Evolutionary conservation across 2,113 vertebrate species (phyloP).

Genomic region (Trinectes maculatus): DNA sequence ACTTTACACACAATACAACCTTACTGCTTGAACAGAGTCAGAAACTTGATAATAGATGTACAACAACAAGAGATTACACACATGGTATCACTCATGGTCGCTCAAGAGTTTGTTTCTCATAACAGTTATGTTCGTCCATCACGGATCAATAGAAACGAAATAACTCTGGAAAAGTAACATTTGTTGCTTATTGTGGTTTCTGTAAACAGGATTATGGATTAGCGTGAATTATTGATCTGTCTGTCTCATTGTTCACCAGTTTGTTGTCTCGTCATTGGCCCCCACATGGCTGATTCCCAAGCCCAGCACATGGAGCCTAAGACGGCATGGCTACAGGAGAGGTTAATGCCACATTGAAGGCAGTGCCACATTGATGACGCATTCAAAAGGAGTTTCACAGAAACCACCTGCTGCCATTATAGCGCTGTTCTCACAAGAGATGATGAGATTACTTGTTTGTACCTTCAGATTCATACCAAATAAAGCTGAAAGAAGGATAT

Average conservation of each 20-base stretch:
- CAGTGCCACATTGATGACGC: background rate
- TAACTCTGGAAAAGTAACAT: conserved; percentile 35
- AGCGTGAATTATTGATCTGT: conserved; percentile 76
- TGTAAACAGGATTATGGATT: conserved; percentile 65
- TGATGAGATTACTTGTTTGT: no score
- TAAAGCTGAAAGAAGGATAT: no score
- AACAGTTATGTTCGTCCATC: background rate
- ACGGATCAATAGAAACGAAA: conserved; percentile 30
- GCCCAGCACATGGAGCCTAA: conserved; percentile 14
- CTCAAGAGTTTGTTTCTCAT: conserved; percentile 20
- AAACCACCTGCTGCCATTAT: conserved; percentile 48
- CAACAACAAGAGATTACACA: conserved; percentile 4
- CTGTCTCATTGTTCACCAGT: conserved; percentile 33
- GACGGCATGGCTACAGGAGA: background rate
- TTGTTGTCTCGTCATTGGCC: conserved; percentile 17
- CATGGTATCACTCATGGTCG: background rate
- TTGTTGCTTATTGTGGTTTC: conserved; percentile 44
- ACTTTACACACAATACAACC: conserved; percentile 26
- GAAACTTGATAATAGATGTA: background rate
- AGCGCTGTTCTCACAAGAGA: background rate
- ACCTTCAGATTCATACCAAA: no score
- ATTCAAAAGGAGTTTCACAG: conserved; percentile 6
- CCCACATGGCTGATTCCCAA: conserved; percentile 76
- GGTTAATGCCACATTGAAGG: conserved; percentile 21
- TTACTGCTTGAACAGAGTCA: conserved; percentile 19